phyloP scores from a whole-genome alignment of 2,888 invertebrate genomes.

The Cheilosia grossa region DNA sequence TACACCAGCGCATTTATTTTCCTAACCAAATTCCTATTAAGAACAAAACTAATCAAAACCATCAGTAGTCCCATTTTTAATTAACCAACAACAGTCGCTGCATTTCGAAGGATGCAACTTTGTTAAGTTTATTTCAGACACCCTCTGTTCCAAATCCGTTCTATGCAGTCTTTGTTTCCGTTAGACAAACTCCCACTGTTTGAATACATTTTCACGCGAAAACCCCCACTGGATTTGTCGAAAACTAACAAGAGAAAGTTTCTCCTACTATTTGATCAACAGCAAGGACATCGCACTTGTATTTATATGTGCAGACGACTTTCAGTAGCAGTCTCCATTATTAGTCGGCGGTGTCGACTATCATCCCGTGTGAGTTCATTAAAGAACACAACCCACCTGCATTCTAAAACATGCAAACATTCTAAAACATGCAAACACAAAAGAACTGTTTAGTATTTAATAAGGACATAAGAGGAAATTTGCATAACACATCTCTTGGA shows the following conservation, averaged over 20 bases:
- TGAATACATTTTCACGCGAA: constrained; percentile 5
- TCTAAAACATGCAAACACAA: constrained; percentile 20
- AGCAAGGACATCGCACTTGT: not conserved
- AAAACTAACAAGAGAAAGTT: constrained; percentile 19
- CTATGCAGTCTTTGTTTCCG: not conserved
- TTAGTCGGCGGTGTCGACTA: not conserved
- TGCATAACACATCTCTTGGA: constrained; percentile 36
- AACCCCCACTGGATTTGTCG: constrained; percentile 11
- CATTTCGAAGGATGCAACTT: constrained; percentile 4
- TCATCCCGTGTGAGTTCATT: constrained; percentile 33
- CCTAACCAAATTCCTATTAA: not conserved
- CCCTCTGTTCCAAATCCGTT: constrained; percentile 1
- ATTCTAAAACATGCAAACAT: constrained; percentile 30
- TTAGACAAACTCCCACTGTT: constrained; percentile 15
- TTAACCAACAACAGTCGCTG: not conserved
- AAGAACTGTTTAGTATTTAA: constrained; percentile 34
- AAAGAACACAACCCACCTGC: constrained; percentile 49
- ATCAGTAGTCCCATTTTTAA: not conserved
- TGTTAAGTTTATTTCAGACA: not conserved
- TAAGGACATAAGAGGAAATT: constrained; percentile 37
- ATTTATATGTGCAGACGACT: not conserved
- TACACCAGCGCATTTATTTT: no score
- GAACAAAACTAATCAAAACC: constrained; percentile 1
- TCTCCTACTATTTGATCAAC: not conserved
- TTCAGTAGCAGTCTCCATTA: not conserved